Percentiles rank a stretch among this genome's conserved stretches.
Conservation (phyloP, 2,797 vertebrate species). For the Rhynchonycteris naso region DNA sequence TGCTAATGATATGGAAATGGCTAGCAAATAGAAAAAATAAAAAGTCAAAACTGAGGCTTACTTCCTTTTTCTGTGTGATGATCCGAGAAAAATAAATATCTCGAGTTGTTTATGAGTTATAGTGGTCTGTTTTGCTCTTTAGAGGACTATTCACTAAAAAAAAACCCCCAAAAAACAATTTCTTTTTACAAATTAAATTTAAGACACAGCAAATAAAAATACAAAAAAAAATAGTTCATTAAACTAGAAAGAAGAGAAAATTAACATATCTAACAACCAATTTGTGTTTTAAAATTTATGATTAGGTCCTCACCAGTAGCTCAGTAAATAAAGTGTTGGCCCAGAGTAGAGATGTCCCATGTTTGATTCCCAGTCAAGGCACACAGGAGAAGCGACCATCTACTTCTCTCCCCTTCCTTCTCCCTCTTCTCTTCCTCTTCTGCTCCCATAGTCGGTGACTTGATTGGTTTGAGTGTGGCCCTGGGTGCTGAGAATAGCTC, state of each 20-base stretch:
- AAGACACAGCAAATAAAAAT: neutral
- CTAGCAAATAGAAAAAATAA: neutral
- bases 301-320: neutral
- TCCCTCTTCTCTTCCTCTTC: too few relatives aligned
- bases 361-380: too few relatives aligned
- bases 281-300: neutral
- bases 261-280: neutral
- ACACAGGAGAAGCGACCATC: too few relatives aligned
- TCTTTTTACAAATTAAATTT: constrained; percentile 31
- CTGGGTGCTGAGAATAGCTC: too few relatives aligned
- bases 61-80: neutral
- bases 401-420: too few relatives aligned
- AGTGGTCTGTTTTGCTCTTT: neutral
- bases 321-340: too few relatives aligned
- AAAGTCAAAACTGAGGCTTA: neutral
- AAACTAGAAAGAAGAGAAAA: constrained; percentile 20
- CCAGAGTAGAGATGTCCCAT: too few relatives aligned
- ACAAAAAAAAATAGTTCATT: neutral
- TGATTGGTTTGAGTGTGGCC: too few relatives aligned
- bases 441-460: too few relatives aligned
- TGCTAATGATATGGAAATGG: neutral
- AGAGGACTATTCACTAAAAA: neutral
- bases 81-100: neutral
- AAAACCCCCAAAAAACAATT: neutral
- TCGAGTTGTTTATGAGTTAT: neutral